phyloP scores from a whole-genome alignment of 2,797 vertebrate genomes.

The Rhinella marina region DNA sequence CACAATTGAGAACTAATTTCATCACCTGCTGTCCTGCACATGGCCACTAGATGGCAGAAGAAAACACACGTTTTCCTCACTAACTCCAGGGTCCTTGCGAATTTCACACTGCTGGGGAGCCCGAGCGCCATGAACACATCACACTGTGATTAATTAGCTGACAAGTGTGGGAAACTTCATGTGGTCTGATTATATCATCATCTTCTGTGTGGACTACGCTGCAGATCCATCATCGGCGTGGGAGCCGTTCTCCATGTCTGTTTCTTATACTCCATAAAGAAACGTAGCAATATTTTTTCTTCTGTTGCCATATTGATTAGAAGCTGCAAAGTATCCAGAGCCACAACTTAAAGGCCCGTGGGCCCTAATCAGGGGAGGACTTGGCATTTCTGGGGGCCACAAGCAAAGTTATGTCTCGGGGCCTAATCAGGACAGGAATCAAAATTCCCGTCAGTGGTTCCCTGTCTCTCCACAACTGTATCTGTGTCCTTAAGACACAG shows the following conservation, averaged over 20 bases:
- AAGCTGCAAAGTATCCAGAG: too few species aligned
- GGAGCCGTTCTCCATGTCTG: not conserved
- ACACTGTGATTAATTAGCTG: slow-evolving; percentile 29
- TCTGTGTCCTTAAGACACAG: too few species aligned
- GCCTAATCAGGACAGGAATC: too few species aligned
- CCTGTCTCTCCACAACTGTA: too few species aligned
- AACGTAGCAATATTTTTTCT: not conserved
- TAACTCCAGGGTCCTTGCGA: not conserved
- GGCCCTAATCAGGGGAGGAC: too few species aligned
- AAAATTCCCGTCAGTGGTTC: too few species aligned
- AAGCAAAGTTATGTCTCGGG: too few species aligned
- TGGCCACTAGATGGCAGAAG: slow-evolving; percentile 28
- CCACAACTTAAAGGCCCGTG: too few species aligned
- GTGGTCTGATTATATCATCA: slow-evolving; percentile 19
- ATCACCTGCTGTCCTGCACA: not conserved
- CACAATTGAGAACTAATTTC: not conserved
- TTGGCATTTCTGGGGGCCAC: too few species aligned
- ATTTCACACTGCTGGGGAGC: not conserved
- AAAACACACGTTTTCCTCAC: not conserved
- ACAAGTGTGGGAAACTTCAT: slow-evolving; percentile 50
- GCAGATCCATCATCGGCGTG: not conserved
- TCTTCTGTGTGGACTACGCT: slow-evolving; percentile 11
- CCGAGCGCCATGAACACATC: not conserved
- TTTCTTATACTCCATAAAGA: not conserved
- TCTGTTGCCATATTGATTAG: not conserved